Evolutionary conservation across 2,888 invertebrate species (phyloP), one percentile per base, ranked within the genome.

Genomic region (Rapana venosa): DNA sequence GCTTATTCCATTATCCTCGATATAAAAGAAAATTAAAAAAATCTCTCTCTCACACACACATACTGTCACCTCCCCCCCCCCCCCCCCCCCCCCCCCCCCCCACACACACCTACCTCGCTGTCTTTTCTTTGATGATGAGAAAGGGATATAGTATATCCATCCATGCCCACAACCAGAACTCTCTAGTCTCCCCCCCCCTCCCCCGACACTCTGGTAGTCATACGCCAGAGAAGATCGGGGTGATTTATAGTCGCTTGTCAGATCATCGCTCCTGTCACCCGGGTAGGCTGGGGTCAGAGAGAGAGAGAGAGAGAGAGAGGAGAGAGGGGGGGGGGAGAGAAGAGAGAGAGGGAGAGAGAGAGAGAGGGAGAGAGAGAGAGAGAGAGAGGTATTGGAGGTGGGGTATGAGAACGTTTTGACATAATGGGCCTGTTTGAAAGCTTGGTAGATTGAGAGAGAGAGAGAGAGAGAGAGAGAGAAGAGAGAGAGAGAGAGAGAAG

Each of bases 241-340:
- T 84, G 58, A 84, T 84, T 58, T 84, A 84, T 84, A 30, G 6
- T 58, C 84, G n/a, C 84, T 84, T 84, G 84, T 84, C 84, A 84
- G 84, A 58, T 58, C 84, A 84, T 84, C 84, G 30, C 58, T 30
- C 4, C 15, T 56, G 84, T 56, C 84, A 84, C 32, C 79, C 79
- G 35, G 79, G 79, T 79, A 32, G 32, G 11, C 11, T 26, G 30
- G 74, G 74, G 30, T 17, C 4, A 11, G 30, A 11, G 74, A n/a
- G 74, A n/a, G 74, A 74, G 74, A n/a, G 74, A n/a, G 11, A 30
- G 74, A n/a, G 74, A 74, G n/a, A n/a, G 74, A 74, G 11, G 30
- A 30, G 30, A 26, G 30, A 11, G 30, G 11, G 30, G n/a, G n/a
- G n/a, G n/a, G 74, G 11, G 74, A n/a, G 22, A 74, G 74, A 11